phyloP scores from a whole-genome alignment of 2,797 vertebrate species.

The Potorous gilbertii region DNA sequence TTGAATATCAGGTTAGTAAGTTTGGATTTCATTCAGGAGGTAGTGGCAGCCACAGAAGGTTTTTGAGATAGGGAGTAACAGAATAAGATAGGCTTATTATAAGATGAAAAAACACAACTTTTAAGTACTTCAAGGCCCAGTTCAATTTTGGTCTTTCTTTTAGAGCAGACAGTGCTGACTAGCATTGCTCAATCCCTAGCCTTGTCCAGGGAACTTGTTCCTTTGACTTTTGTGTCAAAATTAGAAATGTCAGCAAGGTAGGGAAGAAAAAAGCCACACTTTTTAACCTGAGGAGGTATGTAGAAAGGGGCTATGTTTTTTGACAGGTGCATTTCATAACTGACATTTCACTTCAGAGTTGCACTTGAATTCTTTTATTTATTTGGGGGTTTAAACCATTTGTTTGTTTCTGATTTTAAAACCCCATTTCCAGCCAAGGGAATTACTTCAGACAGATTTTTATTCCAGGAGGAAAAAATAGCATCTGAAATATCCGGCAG shows the following conservation, averaged over 20 bases:
- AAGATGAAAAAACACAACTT: not conserved
- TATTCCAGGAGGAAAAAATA: conserved; percentile 45
- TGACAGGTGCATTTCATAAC: not conserved
- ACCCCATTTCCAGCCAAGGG: conserved; percentile 24
- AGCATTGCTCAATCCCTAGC: not conserved
- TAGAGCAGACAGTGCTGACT: not conserved
- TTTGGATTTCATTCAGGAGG: not conserved
- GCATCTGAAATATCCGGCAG: conserved; percentile 38
- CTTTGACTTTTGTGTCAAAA: not conserved
- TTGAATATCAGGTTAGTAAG: not conserved
- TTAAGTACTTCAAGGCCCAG: not conserved
- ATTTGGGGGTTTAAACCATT: not conserved
- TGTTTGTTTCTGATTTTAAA: conserved; percentile 50
- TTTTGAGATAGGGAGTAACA: not conserved
- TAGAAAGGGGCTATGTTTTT: not conserved
- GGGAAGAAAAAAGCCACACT: not conserved
- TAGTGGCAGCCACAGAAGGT: not conserved
- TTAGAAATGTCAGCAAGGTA: not conserved
- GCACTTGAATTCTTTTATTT: not conserved
- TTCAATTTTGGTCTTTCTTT: not conserved
- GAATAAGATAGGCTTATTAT: not conserved
- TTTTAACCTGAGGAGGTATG: not conserved
- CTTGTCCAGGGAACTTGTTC: not conserved
- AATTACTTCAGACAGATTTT: conserved; percentile 37
- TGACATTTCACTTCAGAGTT: not conserved